Evolutionary conservation across 2,113 vertebrate species (phyloP), one percentile per base, ranked within the genome.

Genomic region (Gila orcuttii): DNA sequence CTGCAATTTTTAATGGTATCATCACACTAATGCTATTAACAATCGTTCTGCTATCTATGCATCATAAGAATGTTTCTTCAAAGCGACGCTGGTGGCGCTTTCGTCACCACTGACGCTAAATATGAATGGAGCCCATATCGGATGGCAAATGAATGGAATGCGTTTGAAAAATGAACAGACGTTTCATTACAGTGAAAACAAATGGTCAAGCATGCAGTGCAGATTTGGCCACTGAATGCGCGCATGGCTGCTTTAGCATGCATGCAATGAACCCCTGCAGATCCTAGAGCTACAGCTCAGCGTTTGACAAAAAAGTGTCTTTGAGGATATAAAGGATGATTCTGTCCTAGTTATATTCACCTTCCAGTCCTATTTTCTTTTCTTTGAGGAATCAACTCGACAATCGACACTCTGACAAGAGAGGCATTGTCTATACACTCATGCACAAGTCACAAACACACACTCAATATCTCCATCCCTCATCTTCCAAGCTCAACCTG

Each of bases 401-500:
- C n/a, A 81, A 82, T 28, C 28, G 1, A 28, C 28, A 69, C 13
- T 42, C 25, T n/a, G 31, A 62, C 25, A 55, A 50, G 45, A 69
- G 25, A 68, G 60, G 1, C 9, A 39, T 21, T 62, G 8, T 64
- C 39, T 80, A 8, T 42, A 73, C 36, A 73, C 62, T 36, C 33
- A 25, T 66, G 55, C 33, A n/a, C 36, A 25, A 57, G 17, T 59
- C 55, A 36, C 76, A 50, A 69, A 59, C 68, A 83, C 81, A 7
- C n/a, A 50, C 68, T 62, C 4, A 5, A 12, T 28, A 6, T 64
- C 60, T 81, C 69, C 60, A 39, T 73, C 66, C 15, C 4, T 8
- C 33, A 52, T 87, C 15, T 87, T 13, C 74, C 68, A 68, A 77
- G 77, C 82, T 69, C 78, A 68, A 59, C 80, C 66, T 87, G 77